Evolutionary conservation across 1,140 invertebrate species (phyloP).

Genomic region (Argopecten irradians): DNA sequence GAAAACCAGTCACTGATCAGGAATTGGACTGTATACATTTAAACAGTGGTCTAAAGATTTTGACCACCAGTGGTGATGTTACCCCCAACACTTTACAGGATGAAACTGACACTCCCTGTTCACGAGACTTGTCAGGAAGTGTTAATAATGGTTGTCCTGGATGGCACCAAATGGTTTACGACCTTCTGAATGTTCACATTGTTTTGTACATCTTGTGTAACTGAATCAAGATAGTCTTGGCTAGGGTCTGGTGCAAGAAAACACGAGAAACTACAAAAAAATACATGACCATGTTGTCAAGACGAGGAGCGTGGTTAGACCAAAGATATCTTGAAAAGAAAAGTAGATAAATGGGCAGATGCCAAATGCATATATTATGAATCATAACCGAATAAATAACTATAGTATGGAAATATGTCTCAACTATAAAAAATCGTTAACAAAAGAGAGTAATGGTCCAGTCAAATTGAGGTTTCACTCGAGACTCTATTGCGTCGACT

Average conservation of each 20-base stretch:
- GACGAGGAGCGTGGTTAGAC: not conserved
- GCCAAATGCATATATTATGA: no score
- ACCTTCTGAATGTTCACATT: no score
- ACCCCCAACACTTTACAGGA: not conserved
- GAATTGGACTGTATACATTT: not conserved
- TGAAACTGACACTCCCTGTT: not conserved
- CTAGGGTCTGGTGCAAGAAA: not conserved
- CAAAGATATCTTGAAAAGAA: conserved; percentile 13
- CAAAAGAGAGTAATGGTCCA: no score
- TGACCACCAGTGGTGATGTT: not conserved
- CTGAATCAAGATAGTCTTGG: not conserved
- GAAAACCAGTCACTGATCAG: conserved; percentile 23
- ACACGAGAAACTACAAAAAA: not conserved
- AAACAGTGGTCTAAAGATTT: not conserved
- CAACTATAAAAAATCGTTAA: no score
- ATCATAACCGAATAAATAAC: no score
- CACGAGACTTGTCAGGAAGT: no score
- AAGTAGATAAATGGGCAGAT: not conserved
- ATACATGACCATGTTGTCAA: not conserved
- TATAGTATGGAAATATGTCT: no score
- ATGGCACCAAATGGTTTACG: not conserved
- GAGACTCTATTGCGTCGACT: not conserved
- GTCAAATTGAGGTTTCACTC: not conserved
- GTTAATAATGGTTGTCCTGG: not conserved
- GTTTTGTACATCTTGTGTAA: conserved; percentile 8